phyloP scores from a whole-genome alignment of 2,888 invertebrate genomes.

The Chydorus sphaericus region DNA sequence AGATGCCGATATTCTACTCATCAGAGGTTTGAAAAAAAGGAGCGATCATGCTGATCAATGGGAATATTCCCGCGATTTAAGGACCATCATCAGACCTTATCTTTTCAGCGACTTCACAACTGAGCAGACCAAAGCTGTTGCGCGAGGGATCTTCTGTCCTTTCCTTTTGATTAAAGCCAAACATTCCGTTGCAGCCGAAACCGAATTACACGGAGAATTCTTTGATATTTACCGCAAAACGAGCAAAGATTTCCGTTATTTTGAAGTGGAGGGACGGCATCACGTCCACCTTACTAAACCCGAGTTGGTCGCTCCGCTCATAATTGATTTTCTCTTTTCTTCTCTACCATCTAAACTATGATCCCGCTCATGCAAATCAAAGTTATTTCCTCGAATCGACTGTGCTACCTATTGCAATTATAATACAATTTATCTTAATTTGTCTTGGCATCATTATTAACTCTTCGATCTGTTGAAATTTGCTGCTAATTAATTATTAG shows the following conservation, averaged over 20 bases:
- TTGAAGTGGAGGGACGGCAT: conserved; percentile 49
- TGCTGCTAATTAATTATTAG: too few relatives aligned
- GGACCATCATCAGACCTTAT: neutral
- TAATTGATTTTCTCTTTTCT: conserved; percentile 15
- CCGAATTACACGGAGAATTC: neutral
- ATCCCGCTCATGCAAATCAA: too few relatives aligned
- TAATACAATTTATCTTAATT: too few relatives aligned
- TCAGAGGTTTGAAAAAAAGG: neutral
- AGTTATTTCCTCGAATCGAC: too few relatives aligned
- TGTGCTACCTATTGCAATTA: too few relatives aligned
- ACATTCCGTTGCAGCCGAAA: neutral
- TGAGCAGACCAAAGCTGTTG: neutral
- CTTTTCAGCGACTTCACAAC: neutral
- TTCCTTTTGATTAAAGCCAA: neutral
- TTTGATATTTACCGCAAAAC: neutral
- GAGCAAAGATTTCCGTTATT: conserved; percentile 5
- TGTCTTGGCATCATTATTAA: too few relatives aligned
- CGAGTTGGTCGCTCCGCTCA: conserved; percentile 5
- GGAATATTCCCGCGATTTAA: neutral
- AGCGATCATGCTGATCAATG: neutral
- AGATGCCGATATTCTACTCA: neutral
- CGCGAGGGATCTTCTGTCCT: neutral
- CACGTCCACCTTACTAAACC: conserved; percentile 46
- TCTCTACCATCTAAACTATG: neutral
- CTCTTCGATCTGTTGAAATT: too few relatives aligned